Conservation (phyloP, 2,888 invertebrate genomes). For the Lochmaea capreae region DNA sequence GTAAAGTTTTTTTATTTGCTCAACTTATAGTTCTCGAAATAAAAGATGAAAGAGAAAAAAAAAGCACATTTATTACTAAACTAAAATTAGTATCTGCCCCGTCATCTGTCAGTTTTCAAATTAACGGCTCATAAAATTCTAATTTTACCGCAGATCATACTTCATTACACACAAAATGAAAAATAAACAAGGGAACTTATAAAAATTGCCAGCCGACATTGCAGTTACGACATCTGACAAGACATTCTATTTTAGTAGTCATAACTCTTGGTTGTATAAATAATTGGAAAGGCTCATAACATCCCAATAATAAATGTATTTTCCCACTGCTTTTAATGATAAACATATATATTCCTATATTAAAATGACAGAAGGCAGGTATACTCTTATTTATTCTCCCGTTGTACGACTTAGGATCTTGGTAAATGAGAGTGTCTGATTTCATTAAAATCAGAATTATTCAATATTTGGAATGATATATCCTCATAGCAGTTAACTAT, state of each 20-base stretch:
- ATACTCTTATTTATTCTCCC: slow-evolving; percentile 6
- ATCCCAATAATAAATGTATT: slow-evolving; percentile 34
- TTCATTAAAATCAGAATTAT: neutral
- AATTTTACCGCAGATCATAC: slow-evolving; percentile 48
- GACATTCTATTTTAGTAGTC: slow-evolving; percentile 51
- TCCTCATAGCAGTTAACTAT: too few species aligned
- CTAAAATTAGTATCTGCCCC: slow-evolving; percentile 23
- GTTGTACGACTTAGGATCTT: slow-evolving; percentile 11
- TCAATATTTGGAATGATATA: neutral
- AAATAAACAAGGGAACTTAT: slow-evolving; percentile 51
- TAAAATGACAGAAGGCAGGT: neutral
- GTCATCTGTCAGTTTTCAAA: slow-evolving; percentile 44
- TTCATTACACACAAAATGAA: slow-evolving; percentile 51
- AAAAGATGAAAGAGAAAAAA: slow-evolving; percentile 23
- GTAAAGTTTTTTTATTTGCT: too few species aligned
- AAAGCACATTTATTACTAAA: slow-evolving; percentile 12
- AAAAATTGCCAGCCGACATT: slow-evolving; percentile 51
- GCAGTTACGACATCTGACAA: slow-evolving; percentile 52
- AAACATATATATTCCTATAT: neutral
- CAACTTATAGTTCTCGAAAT: neutral
- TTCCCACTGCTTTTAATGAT: slow-evolving; percentile 24
- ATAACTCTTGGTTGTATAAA: slow-evolving; percentile 46
- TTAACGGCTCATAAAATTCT: slow-evolving; percentile 51
- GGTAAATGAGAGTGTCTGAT: slow-evolving; percentile 5
- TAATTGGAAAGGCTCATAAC: slow-evolving; percentile 39